Conservation (phyloP, 2,888 invertebrate genomes). For the Agonopterix arenella region DNA sequence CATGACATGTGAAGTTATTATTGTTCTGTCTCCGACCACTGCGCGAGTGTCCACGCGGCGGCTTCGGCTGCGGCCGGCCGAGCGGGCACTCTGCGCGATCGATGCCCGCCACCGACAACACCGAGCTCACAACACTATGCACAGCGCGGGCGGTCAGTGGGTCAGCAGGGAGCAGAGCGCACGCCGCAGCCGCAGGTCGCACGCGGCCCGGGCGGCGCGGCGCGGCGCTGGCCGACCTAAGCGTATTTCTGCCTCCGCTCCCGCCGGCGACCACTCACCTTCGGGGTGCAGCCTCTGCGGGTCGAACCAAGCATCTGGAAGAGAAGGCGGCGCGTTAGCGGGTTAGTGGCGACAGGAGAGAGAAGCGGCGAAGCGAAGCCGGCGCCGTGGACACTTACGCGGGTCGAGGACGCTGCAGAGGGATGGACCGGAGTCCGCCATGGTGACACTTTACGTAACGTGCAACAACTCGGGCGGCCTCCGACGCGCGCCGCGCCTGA, state of each 20-base stretch:
- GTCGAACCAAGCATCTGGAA: constrained; percentile 96
- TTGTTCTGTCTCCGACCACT: constrained; percentile 30
- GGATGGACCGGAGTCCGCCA: constrained; percentile 68
- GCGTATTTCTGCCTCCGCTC: constrained; percentile 39
- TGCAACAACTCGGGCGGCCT: constrained; percentile 41
- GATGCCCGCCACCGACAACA: constrained; percentile 23
- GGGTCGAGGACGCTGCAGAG: constrained; percentile 64
- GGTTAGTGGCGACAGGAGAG: constrained; percentile 72
- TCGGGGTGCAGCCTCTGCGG: constrained; percentile 93
- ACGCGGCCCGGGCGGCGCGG: constrained; percentile 36
- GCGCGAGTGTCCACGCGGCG: constrained; percentile 9
- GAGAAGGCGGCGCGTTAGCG: constrained; percentile 76
- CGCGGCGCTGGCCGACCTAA: constrained; percentile 12
- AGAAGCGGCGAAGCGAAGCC: constrained; percentile 49
- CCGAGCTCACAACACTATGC: constrained; percentile 28
- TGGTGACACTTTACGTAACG: constrained; percentile 70
- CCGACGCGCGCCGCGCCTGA: constrained; percentile 72
- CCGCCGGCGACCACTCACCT: constrained; percentile 81
- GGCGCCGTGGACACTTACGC: constrained; percentile 26
- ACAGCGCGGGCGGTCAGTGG: constrained; percentile 20
- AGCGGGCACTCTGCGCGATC: background rate
- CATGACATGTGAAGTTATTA: constrained; percentile 43
- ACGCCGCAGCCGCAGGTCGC: constrained; percentile 19
- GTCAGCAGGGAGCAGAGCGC: constrained; percentile 19
- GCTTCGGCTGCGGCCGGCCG: constrained; percentile 10